These are phyloP conservation scores for Anolis carolinensis DNA, from an alignment of 2,113 vertebrate genomes.

Conservation along the genomic window DNA sequence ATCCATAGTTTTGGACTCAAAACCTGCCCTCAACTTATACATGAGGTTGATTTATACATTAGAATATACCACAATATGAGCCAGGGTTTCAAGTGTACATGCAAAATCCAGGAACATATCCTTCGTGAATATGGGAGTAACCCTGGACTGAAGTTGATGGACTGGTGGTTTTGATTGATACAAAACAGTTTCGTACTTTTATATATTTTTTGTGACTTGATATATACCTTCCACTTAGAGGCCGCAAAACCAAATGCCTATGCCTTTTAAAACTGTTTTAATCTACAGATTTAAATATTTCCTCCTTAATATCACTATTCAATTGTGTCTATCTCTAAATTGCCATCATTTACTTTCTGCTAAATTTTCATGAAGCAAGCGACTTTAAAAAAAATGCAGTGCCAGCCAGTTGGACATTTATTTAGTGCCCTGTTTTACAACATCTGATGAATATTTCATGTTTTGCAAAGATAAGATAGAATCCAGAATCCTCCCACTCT, in stretches of 20 bases:
- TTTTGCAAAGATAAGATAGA: conserved; percentile 50
- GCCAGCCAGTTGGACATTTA: conserved; percentile 74
- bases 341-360: conserved; percentile 62
- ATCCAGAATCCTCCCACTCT: neutral
- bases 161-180: too few relatives aligned
- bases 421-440: conserved; percentile 77
- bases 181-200: too few relatives aligned
- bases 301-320: conserved; percentile 53
- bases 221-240: neutral
- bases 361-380: conserved; percentile 72
- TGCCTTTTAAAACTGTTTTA: conserved; percentile 35
- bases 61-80: too few relatives aligned
- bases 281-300: conserved; percentile 29
- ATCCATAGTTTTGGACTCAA: too few relatives aligned
- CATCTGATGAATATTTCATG: conserved; percentile 76
- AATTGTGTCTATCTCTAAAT: conserved; percentile 59
- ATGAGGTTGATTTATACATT: too few relatives aligned
- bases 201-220: too few relatives aligned
- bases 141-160: too few relatives aligned
- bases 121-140: too few relatives aligned
- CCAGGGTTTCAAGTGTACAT: too few relatives aligned
- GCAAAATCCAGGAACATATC: too few relatives aligned
- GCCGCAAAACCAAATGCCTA: conserved; percentile 33
- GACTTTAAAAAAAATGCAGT: conserved; percentile 74
- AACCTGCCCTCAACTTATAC: too few relatives aligned